Percentiles rank a stretch among this genome's conserved stretches.
Conservation (phyloP, 1,140 invertebrate genomes). For the Cydia splendana region DNA sequence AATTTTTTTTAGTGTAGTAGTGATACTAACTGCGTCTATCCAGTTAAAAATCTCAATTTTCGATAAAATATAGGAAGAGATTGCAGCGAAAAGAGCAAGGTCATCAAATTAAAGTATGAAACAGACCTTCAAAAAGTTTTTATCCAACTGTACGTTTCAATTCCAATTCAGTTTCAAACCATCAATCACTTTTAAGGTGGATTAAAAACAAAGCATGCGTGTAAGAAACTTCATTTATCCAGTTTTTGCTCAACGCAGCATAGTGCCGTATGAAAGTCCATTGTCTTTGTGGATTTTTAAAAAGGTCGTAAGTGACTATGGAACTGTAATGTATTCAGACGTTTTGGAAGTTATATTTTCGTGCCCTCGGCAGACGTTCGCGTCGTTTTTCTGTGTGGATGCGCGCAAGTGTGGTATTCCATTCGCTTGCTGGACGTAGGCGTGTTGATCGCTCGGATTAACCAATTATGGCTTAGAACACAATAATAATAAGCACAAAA, state of each 20-base stretch:
- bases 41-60: too few species aligned
- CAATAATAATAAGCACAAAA: background rate
- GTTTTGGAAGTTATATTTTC: background rate
- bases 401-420: background rate
- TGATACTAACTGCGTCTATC: too few species aligned
- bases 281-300: background rate
- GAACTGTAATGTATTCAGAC: background rate
- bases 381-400: conserved; percentile 30
- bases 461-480: background rate
- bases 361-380: background rate
- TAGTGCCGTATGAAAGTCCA: conserved; percentile 31
- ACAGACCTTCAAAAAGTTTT: background rate
- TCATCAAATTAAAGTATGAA: conserved; percentile 4
- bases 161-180: background rate
- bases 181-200: background rate
- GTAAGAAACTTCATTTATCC: conserved; percentile 29
- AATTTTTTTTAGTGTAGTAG: too few species aligned
- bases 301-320: background rate
- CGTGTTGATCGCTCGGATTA: background rate
- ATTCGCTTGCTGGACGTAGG: background rate
- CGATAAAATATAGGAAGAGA: background rate
- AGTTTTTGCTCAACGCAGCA: conserved; percentile 28
- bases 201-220: conserved; percentile 27
- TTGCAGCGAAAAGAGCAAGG: background rate
- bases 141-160: background rate